Conservation (phyloP, 2,797 vertebrate genomes). For the Hybognathus amarus region DNA sequence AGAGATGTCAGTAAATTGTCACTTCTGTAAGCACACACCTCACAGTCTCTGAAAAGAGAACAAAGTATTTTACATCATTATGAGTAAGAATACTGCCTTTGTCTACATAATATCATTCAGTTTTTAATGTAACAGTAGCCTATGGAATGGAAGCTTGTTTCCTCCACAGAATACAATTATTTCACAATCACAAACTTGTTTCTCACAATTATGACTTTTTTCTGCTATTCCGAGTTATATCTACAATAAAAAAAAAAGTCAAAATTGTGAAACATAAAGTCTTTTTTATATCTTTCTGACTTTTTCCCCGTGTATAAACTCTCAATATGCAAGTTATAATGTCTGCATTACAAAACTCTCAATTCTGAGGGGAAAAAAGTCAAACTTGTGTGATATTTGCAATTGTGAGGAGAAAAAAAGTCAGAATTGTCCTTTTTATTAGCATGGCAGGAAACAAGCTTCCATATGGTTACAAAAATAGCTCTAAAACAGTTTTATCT, state of each 20-base stretch:
- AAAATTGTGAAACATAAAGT: background rate
- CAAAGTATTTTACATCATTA: conserved; percentile 28
- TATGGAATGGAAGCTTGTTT: background rate
- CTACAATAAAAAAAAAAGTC: no score
- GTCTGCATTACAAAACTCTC: background rate
- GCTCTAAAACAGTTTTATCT: no score
- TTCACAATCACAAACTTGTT: background rate
- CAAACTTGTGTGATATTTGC: background rate
- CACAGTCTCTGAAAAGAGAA: conserved; percentile 70
- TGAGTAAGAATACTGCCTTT: background rate
- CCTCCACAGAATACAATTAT: no score
- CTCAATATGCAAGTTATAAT: background rate
- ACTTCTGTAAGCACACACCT: conserved; percentile 68
- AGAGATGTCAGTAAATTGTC: conserved; percentile 87
- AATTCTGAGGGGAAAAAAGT: background rate
- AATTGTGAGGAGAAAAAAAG: background rate
- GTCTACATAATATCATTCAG: background rate
- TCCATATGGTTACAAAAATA: background rate
- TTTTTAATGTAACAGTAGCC: background rate
- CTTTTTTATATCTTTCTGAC: background rate
- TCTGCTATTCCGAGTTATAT: background rate
- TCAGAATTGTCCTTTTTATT: background rate
- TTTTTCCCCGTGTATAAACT: background rate
- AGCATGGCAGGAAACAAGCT: background rate
- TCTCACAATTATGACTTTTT: background rate